Conservation (phyloP, 2,113 vertebrate genomes). For the Maccullochella peelii region DNA sequence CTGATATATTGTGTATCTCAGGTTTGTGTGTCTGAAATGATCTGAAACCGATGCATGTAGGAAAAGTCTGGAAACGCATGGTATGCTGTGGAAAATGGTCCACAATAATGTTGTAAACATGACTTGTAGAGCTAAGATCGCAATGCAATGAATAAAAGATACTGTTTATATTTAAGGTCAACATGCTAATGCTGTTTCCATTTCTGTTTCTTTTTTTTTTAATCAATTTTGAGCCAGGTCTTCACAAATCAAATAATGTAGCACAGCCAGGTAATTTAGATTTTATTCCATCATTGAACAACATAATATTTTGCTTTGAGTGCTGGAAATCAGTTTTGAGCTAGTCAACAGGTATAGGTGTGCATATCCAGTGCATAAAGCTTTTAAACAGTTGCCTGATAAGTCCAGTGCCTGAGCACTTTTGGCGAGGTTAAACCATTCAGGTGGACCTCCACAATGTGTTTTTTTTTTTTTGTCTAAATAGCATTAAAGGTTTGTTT, state of each 20-base stretch:
- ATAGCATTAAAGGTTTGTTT: background rate
- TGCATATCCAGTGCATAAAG: background rate
- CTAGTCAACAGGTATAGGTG: background rate
- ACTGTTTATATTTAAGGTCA: background rate
- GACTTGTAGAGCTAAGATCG: background rate
- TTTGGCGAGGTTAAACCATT: background rate
- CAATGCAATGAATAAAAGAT: background rate
- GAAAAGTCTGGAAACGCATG: background rate
- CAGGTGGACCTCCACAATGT: background rate
- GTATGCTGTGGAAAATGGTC: background rate
- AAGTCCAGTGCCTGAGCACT: background rate
- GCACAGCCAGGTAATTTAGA: background rate
- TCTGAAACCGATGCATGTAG: background rate
- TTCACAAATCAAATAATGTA: background rate
- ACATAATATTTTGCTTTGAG: conserved; percentile 1
- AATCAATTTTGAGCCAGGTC: background rate
- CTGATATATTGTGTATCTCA: background rate
- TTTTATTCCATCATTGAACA: background rate
- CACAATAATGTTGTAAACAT: background rate
- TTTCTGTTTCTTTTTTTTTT: background rate
- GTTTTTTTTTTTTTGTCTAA: background rate
- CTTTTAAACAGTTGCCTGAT: background rate
- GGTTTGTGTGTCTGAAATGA: background rate
- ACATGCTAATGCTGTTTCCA: background rate
- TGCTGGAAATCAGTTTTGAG: background rate